Percentiles rank a stretch among this genome's conserved stretches.
Conservation (phyloP, 1,140 invertebrate species). For the Riptortus pedestris region DNA sequence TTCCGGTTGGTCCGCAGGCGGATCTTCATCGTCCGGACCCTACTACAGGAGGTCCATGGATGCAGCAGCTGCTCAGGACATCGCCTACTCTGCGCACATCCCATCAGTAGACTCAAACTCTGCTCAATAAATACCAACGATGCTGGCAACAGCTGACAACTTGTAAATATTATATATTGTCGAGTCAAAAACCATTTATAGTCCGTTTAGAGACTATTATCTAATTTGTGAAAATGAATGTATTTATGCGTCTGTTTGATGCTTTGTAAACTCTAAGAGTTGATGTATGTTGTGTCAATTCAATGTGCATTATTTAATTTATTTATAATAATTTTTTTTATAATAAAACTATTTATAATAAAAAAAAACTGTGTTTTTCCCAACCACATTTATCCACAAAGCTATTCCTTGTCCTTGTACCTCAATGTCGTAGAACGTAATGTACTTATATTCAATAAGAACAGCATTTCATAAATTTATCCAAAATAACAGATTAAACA, state of each 20-base stretch:
- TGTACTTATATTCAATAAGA: too few relatives aligned
- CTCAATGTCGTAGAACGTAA: too few relatives aligned
- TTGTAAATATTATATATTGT: conserved; percentile 7
- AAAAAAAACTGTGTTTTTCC: too few relatives aligned
- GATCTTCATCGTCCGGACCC: conserved; percentile 29
- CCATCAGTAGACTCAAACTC: conserved; percentile 35
- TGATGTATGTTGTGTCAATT: conserved; percentile 22
- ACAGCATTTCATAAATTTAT: too few relatives aligned
- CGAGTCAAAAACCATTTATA: background rate
- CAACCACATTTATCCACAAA: too few relatives aligned
- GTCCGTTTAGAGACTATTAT: conserved; percentile 11
- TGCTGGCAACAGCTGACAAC: background rate
- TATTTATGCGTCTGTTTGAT: background rate
- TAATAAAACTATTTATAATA: conserved; percentile 10
- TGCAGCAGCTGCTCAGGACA: conserved; percentile 17
- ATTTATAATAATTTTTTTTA: conserved; percentile 21
- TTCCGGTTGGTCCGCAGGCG: conserved; percentile 32
- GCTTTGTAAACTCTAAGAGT: conserved; percentile 29
- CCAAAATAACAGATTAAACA: too few relatives aligned
- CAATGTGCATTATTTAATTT: conserved; percentile 1
- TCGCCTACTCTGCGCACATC: conserved; percentile 44
- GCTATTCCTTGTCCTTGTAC: too few relatives aligned
- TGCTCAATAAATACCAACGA: conserved; percentile 19
- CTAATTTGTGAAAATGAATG: conserved; percentile 1
- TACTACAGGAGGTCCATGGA: conserved; percentile 16